Evolutionary conservation across 1,140 invertebrate genomes (phyloP).

Genomic region (Kradibia gibbosae): DNA sequence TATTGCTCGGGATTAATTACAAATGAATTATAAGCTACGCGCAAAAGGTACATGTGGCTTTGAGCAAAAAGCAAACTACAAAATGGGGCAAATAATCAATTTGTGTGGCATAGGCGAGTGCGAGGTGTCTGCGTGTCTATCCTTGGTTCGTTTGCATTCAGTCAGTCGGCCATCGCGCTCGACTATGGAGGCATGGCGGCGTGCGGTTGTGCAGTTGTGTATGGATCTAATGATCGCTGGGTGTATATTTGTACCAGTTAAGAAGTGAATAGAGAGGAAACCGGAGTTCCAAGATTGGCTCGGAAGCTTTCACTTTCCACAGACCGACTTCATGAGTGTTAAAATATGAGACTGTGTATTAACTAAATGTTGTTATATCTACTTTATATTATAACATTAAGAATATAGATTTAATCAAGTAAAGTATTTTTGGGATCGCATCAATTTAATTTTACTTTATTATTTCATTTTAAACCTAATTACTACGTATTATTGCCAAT

Average conservation of each 20-base stretch:
- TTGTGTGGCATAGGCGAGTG: not conserved
- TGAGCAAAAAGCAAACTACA: no score
- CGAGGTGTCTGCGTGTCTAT: not conserved
- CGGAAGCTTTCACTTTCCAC: not conserved
- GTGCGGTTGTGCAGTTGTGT: constrained; percentile 20
- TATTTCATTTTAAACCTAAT: no score
- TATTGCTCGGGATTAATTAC: no score
- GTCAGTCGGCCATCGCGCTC: constrained; percentile 66
- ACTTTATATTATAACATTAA: no score
- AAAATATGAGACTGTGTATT: not conserved
- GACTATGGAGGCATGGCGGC: constrained; percentile 67
- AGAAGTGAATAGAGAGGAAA: not conserved
- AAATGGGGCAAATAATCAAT: not conserved
- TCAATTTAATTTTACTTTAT: no score
- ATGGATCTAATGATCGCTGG: not conserved
- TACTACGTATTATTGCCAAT: no score
- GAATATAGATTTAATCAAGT: no score
- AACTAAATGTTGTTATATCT: no score
- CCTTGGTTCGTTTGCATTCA: not conserved
- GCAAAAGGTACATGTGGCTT: not conserved
- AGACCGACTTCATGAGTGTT: not conserved
- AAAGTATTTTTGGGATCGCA: no score
- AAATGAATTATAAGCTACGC: no score
- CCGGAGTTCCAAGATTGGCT: no score
- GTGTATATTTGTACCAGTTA: not conserved